Conservation (phyloP, 2,113 vertebrate genomes). For the Paracanthobrama guichenoti region DNA sequence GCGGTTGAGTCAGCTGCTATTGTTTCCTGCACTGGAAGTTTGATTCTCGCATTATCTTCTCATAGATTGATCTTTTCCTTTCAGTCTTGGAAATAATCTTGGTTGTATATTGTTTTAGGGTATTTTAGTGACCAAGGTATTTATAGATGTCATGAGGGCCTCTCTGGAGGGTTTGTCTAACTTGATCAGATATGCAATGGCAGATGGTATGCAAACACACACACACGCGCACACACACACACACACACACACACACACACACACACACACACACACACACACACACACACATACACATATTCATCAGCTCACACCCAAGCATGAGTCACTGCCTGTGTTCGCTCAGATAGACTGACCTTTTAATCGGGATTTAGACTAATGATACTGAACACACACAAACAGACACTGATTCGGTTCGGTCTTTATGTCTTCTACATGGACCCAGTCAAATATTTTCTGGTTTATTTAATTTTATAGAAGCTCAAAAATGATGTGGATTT, state of each 20-base stretch:
- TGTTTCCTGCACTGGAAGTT: constrained; percentile 48
- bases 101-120: background rate
- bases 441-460: background rate
- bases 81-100: background rate
- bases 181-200: constrained; percentile 62
- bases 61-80: background rate
- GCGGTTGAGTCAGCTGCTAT: constrained; percentile 9
- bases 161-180: constrained; percentile 31
- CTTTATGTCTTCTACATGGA: background rate
- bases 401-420: constrained; percentile 8
- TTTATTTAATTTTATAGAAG: background rate
- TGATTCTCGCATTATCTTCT: background rate
- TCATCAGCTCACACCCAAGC: constrained; percentile 30
- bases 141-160: constrained; percentile 24
- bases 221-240: constrained; percentile 24
- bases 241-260: constrained; percentile 25
- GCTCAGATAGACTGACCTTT: constrained; percentile 41
- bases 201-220: constrained; percentile 49
- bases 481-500: background rate
- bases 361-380: constrained; percentile 45
- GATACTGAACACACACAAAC: constrained; percentile 24
- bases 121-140: constrained; percentile 33
- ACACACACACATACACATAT: constrained; percentile 11
- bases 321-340: constrained; percentile 27
- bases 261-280: constrained; percentile 34